Evolutionary conservation across 2,888 invertebrate species (phyloP).

Genomic region (Dioctria rufipes): DNA sequence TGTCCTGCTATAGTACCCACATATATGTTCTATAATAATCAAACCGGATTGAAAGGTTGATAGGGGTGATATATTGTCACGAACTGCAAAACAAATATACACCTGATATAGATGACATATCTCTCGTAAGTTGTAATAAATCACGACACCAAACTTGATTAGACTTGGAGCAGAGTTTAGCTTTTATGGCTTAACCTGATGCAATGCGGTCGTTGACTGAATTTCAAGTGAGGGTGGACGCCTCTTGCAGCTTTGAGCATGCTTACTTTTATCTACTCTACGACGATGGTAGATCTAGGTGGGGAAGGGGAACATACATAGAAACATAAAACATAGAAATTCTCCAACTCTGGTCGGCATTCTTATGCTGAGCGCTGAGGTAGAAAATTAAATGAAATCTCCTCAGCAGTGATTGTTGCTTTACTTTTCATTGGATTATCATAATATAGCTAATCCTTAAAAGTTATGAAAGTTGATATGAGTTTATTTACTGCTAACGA

Average conservation of each 20-base stretch:
- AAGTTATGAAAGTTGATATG: too few relatives aligned
- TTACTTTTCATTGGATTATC: slow-evolving; percentile 3
- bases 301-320: slow-evolving; percentile 5
- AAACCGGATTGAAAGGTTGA: not conserved
- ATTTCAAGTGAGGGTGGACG: slow-evolving; percentile 24
- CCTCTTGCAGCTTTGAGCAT: slow-evolving; percentile 32
- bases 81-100: slow-evolving; percentile 11
- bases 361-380: not conserved
- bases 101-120: slow-evolving; percentile 22
- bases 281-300: not conserved
- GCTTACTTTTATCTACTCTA: not conserved
- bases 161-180: not conserved
- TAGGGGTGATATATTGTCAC: slow-evolving; percentile 22
- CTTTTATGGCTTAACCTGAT: slow-evolving; percentile 33
- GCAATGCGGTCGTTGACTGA: slow-evolving; percentile 52
- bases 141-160: not conserved
- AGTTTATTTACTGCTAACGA: too few relatives aligned
- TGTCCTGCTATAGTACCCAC: not conserved
- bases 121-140: not conserved
- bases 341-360: slow-evolving; percentile 3
- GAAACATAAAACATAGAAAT: slow-evolving; percentile 39
- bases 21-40: not conserved
- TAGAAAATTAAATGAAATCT: slow-evolving; percentile 1
- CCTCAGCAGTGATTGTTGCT: slow-evolving; percentile 42
- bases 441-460: too few relatives aligned